phyloP scores from a whole-genome alignment of 2,113 vertebrate genomes.

The Globicephala melas region DNA sequence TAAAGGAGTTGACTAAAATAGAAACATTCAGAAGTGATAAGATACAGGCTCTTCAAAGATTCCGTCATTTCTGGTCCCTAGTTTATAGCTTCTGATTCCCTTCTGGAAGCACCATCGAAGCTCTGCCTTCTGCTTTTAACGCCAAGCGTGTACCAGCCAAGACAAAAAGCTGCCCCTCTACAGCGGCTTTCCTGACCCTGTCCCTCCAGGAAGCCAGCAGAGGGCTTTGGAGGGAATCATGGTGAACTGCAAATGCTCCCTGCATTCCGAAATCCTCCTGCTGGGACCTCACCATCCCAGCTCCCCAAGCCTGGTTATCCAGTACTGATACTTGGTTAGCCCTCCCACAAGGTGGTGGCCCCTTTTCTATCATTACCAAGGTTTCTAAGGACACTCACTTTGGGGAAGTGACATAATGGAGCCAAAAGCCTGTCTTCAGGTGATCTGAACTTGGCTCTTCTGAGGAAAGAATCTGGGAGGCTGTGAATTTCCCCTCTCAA shows the following conservation, averaged over 20 bases:
- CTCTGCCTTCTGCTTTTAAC: background rate
- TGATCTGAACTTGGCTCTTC: background rate
- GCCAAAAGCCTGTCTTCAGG: background rate
- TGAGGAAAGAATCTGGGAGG: background rate
- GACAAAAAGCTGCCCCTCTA: background rate
- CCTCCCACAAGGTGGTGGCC: background rate
- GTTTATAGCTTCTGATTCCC: background rate
- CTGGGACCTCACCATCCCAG: background rate
- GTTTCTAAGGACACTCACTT: background rate
- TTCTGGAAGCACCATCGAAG: background rate
- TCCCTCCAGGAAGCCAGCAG: background rate
- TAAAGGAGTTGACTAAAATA: background rate
- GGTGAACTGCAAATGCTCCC: background rate
- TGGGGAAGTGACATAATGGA: background rate
- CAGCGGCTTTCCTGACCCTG: background rate
- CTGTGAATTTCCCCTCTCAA: background rate
- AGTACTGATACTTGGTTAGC: background rate
- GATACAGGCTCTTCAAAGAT: background rate
- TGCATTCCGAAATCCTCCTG: background rate
- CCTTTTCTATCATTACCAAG: background rate
- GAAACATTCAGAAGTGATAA: conserved; percentile 10
- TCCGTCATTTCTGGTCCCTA: background rate
- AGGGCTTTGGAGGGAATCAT: background rate
- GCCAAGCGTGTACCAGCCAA: background rate
- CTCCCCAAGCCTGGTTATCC: background rate